phyloP scores from a whole-genome alignment of 37 sponge, comb jelly and placozoan species.

The Amphimedon queenslandica region DNA sequence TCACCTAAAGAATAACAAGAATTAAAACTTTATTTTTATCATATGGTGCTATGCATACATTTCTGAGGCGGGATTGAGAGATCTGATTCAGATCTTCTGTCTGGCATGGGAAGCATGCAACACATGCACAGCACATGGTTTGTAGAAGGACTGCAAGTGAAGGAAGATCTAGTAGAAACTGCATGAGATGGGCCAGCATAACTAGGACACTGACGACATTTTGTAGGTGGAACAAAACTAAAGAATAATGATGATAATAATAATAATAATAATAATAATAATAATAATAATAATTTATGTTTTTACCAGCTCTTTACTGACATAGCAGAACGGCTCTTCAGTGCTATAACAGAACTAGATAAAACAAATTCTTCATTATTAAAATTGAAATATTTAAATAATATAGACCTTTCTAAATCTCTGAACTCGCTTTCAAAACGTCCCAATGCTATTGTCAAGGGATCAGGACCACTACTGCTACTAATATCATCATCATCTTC shows the following conservation, averaged over 20 bases:
- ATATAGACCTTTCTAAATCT: too few relatives aligned
- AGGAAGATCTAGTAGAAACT: slow-evolving; percentile 21
- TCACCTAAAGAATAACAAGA: slow-evolving; percentile 35
- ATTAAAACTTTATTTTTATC: background rate
- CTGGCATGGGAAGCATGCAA: slow-evolving; percentile 83
- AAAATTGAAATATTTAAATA: too few relatives aligned
- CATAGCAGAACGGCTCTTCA: too few relatives aligned
- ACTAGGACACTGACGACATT: slow-evolving; percentile 84
- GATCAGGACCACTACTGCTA: background rate
- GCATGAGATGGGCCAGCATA: slow-evolving; percentile 8
- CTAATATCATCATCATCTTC: slow-evolving; percentile 4
- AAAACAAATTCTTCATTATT: too few relatives aligned
- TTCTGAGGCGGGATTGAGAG: slow-evolving; percentile 58
- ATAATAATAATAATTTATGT: too few relatives aligned
- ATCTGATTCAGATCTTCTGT: slow-evolving; percentile 39
- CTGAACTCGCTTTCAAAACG: too few relatives aligned
- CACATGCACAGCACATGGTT: slow-evolving; percentile 79
- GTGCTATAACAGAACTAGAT: too few relatives aligned
- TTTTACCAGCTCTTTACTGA: too few relatives aligned
- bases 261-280: too few relatives aligned
- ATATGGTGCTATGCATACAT: slow-evolving; percentile 55
- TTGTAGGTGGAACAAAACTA: slow-evolving; percentile 9
- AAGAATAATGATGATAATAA: slow-evolving; percentile 1
- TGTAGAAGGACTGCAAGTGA: slow-evolving; percentile 45
- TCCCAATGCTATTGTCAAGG: too few relatives aligned